A percentile compares a stretch with the other conserved stretches of the same genome.
These are phyloP conservation scores for Sphaerophoria rueppellii DNA, from an alignment of 2,888 invertebrate species.

Conservation along the genomic window DNA sequence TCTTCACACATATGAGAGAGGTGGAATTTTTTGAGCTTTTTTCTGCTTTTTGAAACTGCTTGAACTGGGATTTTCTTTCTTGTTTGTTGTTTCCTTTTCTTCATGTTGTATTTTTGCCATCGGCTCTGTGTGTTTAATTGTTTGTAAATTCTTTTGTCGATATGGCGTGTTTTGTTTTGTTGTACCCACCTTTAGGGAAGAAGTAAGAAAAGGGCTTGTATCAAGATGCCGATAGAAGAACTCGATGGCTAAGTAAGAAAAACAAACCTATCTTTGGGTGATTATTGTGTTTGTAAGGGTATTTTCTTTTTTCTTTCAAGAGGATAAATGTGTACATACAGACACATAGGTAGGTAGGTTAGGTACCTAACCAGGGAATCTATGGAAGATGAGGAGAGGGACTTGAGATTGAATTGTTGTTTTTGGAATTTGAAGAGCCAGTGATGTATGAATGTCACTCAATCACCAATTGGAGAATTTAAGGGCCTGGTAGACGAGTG, in stretches of 20 bases:
- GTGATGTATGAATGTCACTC: no score
- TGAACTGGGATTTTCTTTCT: slow-evolving; percentile 69
- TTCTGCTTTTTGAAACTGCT: not conserved
- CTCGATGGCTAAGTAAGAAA: slow-evolving; percentile 14
- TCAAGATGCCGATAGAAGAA: slow-evolving; percentile 20
- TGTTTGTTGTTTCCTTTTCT: slow-evolving; percentile 52
- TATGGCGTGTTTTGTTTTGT: slow-evolving; percentile 31
- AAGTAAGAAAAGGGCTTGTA: slow-evolving; percentile 10
- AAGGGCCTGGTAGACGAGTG: no score
- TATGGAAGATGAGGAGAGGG: no score
- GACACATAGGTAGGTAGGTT: no score
- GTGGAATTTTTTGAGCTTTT: slow-evolving; percentile 33
- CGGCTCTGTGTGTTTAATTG: slow-evolving; percentile 80
- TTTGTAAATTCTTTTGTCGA: slow-evolving; percentile 76
- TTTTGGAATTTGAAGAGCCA: no score
- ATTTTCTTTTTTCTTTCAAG: not conserved
- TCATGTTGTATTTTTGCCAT: slow-evolving; percentile 28
- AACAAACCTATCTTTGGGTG: not conserved
- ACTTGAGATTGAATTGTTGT: no score
- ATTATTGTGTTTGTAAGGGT: not conserved
- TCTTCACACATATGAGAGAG: slow-evolving; percentile 38
- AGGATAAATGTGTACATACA: no score
- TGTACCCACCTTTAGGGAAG: not conserved
- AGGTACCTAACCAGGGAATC: no score
- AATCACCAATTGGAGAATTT: no score